A percentile compares a stretch with the other conserved stretches of the same genome.
Evolutionary conservation across 2,797 vertebrate genomes (phyloP).

Genomic region (Crenuchus spilurus): DNA sequence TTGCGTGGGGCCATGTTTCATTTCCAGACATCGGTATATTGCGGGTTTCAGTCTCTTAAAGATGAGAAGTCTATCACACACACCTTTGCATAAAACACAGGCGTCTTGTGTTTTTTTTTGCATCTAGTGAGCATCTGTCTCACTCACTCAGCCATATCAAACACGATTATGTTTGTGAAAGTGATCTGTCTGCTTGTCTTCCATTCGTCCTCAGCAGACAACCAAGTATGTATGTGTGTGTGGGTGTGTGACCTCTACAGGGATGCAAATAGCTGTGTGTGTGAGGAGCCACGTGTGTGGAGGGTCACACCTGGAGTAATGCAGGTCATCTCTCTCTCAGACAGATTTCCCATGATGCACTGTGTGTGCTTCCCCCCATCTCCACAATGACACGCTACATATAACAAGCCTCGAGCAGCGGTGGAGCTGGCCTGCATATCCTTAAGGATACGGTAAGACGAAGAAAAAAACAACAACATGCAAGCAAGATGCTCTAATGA

Average conservation of each 20-base stretch:
- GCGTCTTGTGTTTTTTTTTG: constrained; percentile 45
- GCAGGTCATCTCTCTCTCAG: constrained; percentile 43
- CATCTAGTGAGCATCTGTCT: constrained; percentile 54
- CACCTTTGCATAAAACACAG: constrained; percentile 30
- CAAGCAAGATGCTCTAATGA: constrained; percentile 46
- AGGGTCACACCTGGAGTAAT: constrained; percentile 39
- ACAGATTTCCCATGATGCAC: constrained; percentile 43
- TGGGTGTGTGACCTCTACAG: constrained; percentile 46
- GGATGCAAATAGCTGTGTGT: constrained; percentile 48
- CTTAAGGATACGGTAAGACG: constrained; percentile 14
- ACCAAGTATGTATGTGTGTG: constrained; percentile 22
- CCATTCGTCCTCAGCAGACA: constrained; percentile 52
- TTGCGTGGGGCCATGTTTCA: not conserved
- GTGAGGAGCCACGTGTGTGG: constrained; percentile 26
- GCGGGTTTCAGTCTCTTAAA: constrained; percentile 14
- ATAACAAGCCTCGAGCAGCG: constrained; percentile 24
- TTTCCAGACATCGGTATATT: not conserved
- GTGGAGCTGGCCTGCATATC: constrained; percentile 35
- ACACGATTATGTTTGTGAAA: constrained; percentile 60
- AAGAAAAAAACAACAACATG: constrained; percentile 23
- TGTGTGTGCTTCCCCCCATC: constrained; percentile 26
- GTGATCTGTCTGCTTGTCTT: constrained; percentile 60
- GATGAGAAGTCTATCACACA: constrained; percentile 43
- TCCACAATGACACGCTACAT: constrained; percentile 24
- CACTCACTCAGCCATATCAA: constrained; percentile 59